These are phyloP conservation scores for Vultur gryphus DNA, from an alignment of 2,797 vertebrate genomes.

Conservation along the genomic window DNA sequence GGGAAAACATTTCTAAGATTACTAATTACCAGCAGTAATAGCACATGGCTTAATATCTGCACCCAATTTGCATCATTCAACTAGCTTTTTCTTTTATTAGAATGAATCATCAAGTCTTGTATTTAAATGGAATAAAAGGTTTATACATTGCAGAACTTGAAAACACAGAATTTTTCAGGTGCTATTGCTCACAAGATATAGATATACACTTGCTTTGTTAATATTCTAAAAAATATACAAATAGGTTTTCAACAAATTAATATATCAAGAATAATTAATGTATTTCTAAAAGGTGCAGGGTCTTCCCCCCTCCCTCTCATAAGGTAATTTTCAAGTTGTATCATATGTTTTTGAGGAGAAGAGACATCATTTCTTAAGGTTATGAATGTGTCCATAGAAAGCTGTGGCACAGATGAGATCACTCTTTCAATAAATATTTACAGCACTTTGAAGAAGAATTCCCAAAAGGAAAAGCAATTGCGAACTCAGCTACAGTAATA, in stretches of 20 bases:
- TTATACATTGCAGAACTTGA: neutral
- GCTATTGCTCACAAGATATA: neutral
- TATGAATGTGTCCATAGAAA: neutral
- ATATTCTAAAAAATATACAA: neutral
- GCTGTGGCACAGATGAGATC: neutral
- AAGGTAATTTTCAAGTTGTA: neutral
- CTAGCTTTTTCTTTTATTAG: neutral
- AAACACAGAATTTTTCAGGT: neutral
- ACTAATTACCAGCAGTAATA: conserved; percentile 22
- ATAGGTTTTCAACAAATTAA: neutral
- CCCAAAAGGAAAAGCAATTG: neutral
- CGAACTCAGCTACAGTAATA: neutral
- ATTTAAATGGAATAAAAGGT: neutral
- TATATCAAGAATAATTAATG: neutral
- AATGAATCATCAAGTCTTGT: neutral
- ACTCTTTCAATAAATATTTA: neutral
- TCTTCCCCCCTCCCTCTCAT: fast-evolving
- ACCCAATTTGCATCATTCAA: neutral
- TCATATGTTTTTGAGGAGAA: neutral
- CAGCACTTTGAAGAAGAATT: neutral
- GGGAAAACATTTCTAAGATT: neutral
- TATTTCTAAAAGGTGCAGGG: neutral
- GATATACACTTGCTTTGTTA: neutral
- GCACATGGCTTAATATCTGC: neutral
- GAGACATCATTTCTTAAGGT: neutral